Conservation (phyloP, 2,797 vertebrate species). For the Bradypodion pumilum region DNA sequence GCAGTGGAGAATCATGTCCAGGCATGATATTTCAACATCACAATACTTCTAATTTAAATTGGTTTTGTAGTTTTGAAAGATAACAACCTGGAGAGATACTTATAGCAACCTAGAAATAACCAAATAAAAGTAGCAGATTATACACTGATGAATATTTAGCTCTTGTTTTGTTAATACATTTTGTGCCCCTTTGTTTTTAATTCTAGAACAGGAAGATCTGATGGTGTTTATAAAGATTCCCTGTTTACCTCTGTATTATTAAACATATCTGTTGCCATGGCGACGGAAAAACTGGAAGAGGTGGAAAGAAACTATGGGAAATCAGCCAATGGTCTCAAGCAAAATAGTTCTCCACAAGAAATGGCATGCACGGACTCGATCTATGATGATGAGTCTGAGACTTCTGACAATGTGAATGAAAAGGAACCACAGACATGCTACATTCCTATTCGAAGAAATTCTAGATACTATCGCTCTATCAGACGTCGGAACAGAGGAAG, state of each 20-base stretch:
- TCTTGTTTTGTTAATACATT: conserved; percentile 34
- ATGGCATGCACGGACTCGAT: conserved; percentile 31
- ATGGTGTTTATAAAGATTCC: conserved; percentile 41
- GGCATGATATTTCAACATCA: not conserved
- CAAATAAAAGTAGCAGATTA: not conserved
- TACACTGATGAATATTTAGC: not conserved
- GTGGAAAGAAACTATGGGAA: conserved; percentile 38
- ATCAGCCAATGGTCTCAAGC: conserved; percentile 1
- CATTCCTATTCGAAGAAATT: conserved; percentile 75
- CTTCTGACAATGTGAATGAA: not conserved
- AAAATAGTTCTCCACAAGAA: conserved; percentile 28
- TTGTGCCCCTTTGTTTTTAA: conserved; percentile 33
- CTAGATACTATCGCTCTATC: conserved; percentile 74
- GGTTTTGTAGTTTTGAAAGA: not conserved
- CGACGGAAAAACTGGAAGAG: conserved; percentile 57
- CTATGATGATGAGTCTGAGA: conserved; percentile 53
- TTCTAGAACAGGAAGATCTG: conserved; percentile 35
- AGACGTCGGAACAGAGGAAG: conserved; percentile 59
- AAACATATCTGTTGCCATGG: conserved; percentile 61
- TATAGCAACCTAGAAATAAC: not conserved
- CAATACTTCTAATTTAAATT: not conserved
- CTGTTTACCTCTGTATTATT: conserved; percentile 36
- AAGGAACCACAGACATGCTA: conserved; percentile 6
- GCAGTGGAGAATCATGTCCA: not conserved
- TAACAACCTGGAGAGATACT: too few relatives aligned